phyloP scores from a whole-genome alignment of 1,140 invertebrate genomes.

The Bombus confusus region DNA sequence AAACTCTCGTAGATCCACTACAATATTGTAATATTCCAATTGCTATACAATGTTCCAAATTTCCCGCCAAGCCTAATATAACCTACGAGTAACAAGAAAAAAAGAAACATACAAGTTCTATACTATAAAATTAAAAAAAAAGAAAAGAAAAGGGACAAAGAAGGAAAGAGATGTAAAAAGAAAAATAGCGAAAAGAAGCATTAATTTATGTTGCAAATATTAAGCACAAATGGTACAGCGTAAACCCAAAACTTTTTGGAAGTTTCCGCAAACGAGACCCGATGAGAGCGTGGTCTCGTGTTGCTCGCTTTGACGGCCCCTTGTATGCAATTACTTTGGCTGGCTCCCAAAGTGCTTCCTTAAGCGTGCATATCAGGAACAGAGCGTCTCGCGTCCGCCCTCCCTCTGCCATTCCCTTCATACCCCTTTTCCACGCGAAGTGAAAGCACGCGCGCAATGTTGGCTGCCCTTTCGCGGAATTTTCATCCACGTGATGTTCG shows the following conservation, averaged over 20 bases:
- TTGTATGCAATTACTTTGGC: constrained; percentile 66
- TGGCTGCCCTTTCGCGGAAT: constrained; percentile 55
- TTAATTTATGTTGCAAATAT: background rate
- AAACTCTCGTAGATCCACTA: too few relatives aligned
- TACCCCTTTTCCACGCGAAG: constrained; percentile 37
- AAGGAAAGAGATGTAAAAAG: background rate
- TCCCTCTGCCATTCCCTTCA: constrained; percentile 13
- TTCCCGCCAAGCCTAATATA: background rate
- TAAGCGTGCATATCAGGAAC: constrained; percentile 60
- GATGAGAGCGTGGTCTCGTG: constrained; percentile 21
- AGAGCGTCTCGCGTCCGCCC: constrained; percentile 17
- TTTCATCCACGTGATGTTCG: constrained; percentile 59
- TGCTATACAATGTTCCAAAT: too few relatives aligned
- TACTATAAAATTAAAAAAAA: background rate
- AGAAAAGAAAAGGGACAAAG: background rate
- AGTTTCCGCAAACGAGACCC: constrained; percentile 6
- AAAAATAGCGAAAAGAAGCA: background rate
- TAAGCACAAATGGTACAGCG: background rate
- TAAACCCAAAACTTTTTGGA: constrained; percentile 1
- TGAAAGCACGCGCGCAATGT: constrained; percentile 43
- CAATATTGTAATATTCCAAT: too few relatives aligned
- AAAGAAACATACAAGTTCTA: too few relatives aligned
- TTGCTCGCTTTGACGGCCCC: constrained; percentile 62
- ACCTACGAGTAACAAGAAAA: too few relatives aligned
- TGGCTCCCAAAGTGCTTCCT: constrained; percentile 65